Evolutionary conservation across 2,888 invertebrate genomes (phyloP), one percentile per base, ranked within the genome.

Genomic region (Alloscopus bannaensis): DNA sequence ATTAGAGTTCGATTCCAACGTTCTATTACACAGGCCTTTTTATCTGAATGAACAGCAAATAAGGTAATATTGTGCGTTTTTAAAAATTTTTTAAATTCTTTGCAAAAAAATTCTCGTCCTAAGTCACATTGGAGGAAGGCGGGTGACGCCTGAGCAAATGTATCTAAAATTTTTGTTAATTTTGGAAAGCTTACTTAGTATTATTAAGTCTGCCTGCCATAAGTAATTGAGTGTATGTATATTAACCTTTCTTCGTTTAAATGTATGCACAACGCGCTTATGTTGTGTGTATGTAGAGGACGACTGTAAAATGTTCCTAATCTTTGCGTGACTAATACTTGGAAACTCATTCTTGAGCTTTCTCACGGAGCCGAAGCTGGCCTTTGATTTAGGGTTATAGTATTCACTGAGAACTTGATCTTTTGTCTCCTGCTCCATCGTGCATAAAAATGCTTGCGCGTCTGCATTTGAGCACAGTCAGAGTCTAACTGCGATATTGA

Each of bases 21-120:
- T 36, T 75, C 75, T 18, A 60, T 60, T 13, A 75, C 26, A 24
- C 47, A 75, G 2, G 75, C 75, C 36, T 75, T 75, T n/a, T 45
- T 59, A 29, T 75, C 75, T 22, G 75, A 75, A 36, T 75, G 55
- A 8, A 62, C 45, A n/a, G 20, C 40, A 62, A 62, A 62, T 18
- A 69, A 3, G 6, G 31, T 40, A 40, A 76, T 57, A 11, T 52
- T 28, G 28, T 69, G 59, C n/a, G 13, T 8, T 13, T 52, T 31
- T 0, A 76, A 45, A 40, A 76, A 76, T 1, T 18, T 16, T 68
- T 64, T 42, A 28, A 70, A 57, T 3, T 1, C 3, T 3, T 18
- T 13, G 31, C 55, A 55, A 24, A 50, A 36, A 42, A 77, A 77
- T 36, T 77, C 77, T n/a, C 20, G 29, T 13, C 70, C 77, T 6